Percentiles rank a stretch among this genome's conserved stretches.
These are phyloP conservation scores for Cromileptes altivelis DNA, from an alignment of 2,113 vertebrate genomes.

Conservation along the genomic window DNA sequence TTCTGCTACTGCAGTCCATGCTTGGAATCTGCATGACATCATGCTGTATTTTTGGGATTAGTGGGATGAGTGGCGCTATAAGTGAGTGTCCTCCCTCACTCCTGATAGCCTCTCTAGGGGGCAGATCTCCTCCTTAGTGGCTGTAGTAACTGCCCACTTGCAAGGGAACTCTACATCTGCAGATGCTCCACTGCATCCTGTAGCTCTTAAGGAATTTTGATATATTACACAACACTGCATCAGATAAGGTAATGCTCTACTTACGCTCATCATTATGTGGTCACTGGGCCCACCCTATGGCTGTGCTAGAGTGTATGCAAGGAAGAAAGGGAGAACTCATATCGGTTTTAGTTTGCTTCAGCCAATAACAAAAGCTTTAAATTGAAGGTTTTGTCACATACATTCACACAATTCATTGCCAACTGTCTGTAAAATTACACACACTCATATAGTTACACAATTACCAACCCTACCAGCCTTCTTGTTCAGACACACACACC, in stretches of 20 bases:
- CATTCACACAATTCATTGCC: slow-evolving; percentile 34
- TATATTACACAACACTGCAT: not conserved
- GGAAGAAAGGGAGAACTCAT: not conserved
- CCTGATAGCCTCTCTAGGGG: slow-evolving; percentile 30
- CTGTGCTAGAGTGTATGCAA: not conserved
- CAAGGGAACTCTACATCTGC: slow-evolving; percentile 27
- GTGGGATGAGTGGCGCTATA: slow-evolving; percentile 53
- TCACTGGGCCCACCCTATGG: too few relatives aligned
- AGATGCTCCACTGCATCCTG: slow-evolving; percentile 29
- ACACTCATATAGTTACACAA: slow-evolving; percentile 46
- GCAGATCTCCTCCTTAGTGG: slow-evolving; percentile 51
- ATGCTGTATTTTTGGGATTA: slow-evolving; percentile 76
- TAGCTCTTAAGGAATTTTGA: slow-evolving; percentile 23
- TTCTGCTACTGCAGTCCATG: slow-evolving; percentile 77
- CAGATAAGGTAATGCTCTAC: not conserved
- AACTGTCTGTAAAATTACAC: slow-evolving; percentile 64
- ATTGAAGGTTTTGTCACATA: not conserved
- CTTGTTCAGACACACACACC: slow-evolving; percentile 63
- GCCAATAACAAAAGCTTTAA: slow-evolving; percentile 15
- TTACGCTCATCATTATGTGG: not conserved
- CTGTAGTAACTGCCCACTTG: slow-evolving; percentile 38
- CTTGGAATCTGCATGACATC: slow-evolving; percentile 80
- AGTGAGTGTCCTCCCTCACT: slow-evolving; percentile 53
- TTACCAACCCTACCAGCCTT: slow-evolving; percentile 52
- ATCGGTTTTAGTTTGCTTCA: not conserved